Evolutionary conservation across 92 coral and sea anemone species (phyloP).

Genomic region (Umimayanthus kanabou): DNA sequence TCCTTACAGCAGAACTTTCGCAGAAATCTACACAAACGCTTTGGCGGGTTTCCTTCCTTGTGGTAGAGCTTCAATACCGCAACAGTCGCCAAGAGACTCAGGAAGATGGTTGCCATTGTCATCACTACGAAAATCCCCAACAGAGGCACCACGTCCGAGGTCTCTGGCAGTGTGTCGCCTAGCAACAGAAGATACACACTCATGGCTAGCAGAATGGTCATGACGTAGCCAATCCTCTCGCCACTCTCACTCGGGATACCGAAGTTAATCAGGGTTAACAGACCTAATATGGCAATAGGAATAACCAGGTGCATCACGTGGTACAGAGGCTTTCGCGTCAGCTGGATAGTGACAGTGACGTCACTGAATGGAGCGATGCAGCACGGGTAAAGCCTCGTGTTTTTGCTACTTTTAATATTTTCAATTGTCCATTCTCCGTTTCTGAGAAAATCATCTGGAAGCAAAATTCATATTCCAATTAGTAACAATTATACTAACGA

Average conservation of each 20-base stretch:
- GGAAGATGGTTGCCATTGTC: constrained; percentile 63
- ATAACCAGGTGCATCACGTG: constrained; percentile 77
- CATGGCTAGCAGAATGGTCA: constrained; percentile 76
- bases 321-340: constrained; percentile 74
- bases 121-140: constrained; percentile 70
- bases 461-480: background rate
- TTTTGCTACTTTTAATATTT: constrained; percentile 37
- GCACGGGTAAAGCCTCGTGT: constrained; percentile 47
- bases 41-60: constrained; percentile 19
- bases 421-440: constrained; percentile 86
- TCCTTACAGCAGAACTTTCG: background rate
- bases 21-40: background rate
- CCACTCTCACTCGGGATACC: constrained; percentile 86
- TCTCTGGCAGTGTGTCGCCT: constrained; percentile 77
- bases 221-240: constrained; percentile 80
- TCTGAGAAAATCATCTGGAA: constrained; percentile 49
- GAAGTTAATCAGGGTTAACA: constrained; percentile 66
- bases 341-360: constrained; percentile 60
- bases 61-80: constrained; percentile 52
- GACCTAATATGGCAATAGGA: constrained; percentile 69
- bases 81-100: constrained; percentile 69
- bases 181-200: constrained; percentile 79
- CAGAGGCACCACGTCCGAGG: constrained; percentile 71
- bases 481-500: no score
- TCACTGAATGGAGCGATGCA: constrained; percentile 68